A percentile compares a stretch with the other conserved stretches of the same genome.
These are phyloP conservation scores for Pocillopora damicornis DNA, from an alignment of 64 coral and sea anemone species.

Conservation along the genomic window DNA sequence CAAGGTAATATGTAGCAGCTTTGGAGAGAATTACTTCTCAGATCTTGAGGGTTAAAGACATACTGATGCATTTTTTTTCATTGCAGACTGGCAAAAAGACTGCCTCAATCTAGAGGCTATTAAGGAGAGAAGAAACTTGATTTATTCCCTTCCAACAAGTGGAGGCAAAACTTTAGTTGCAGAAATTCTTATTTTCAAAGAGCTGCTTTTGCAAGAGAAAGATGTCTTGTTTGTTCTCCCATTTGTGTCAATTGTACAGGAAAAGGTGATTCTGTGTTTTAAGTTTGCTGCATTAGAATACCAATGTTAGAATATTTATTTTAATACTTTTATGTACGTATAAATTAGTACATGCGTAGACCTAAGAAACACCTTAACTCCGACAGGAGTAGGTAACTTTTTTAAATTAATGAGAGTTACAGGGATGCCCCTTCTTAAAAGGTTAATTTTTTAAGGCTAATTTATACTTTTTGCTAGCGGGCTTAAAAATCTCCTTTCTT, in stretches of 20 bases:
- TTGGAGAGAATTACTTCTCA: no score
- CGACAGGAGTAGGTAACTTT: no score
- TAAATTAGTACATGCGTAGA: no score
- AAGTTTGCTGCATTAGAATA: neutral
- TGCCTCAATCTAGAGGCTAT: constrained; percentile 78
- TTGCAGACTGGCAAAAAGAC: constrained; percentile 86
- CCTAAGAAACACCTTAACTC: no score
- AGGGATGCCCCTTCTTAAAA: no score
- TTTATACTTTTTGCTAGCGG: no score
- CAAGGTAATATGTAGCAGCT: no score
- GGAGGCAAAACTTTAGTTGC: constrained; percentile 97
- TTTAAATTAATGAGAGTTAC: no score
- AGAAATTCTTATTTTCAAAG: constrained; percentile 93
- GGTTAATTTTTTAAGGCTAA: no score
- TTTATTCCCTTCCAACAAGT: constrained; percentile 96
- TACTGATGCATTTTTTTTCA: no score
- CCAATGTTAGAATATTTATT: neutral
- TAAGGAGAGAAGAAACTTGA: constrained; percentile 77
- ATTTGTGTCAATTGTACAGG: constrained; percentile 98
- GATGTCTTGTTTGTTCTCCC: constrained; percentile 91
- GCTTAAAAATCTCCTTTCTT: no score
- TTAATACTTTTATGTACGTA: neutral
- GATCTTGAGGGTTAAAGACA: no score
- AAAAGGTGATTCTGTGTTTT: constrained; percentile 57
- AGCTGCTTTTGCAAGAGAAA: constrained; percentile 76